phyloP scores from a whole-genome alignment of 2,113 vertebrate species.

The Probosciger aterrimus region DNA sequence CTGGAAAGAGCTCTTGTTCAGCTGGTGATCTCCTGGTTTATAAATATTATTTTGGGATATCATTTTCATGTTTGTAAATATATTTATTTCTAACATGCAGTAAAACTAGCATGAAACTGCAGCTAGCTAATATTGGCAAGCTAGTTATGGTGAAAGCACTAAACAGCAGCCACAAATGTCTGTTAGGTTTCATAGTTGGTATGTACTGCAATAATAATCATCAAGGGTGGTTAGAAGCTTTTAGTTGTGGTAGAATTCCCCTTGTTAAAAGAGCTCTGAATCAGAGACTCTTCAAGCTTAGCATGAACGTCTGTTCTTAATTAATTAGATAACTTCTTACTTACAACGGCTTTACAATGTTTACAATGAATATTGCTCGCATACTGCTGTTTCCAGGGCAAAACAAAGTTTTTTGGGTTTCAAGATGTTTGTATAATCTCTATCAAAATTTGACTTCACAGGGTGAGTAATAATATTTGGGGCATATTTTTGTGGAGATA shows the following conservation, averaged over 20 bases:
- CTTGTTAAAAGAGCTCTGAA: background rate
- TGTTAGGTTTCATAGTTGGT: background rate
- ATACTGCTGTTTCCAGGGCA: background rate
- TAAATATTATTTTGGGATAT: background rate
- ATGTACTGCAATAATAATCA: background rate
- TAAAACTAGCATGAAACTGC: background rate
- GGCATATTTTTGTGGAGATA: background rate
- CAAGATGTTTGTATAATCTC: background rate
- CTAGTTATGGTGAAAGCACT: background rate
- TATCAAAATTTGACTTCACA: background rate
- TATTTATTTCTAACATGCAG: background rate
- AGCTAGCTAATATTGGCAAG: background rate
- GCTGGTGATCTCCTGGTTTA: background rate
- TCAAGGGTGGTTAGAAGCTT: background rate
- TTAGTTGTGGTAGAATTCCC: background rate
- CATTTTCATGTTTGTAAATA: background rate
- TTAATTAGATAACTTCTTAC: background rate
- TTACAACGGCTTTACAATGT: background rate
- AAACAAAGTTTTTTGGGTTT: background rate
- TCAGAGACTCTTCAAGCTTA: background rate
- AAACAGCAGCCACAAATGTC: background rate
- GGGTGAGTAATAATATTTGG: background rate
- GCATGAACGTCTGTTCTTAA: background rate
- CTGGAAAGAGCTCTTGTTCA: background rate
- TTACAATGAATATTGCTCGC: background rate